These are phyloP conservation scores for Metallyticus violacea DNA, from an alignment of 2,888 invertebrate species.

Conservation along the genomic window DNA sequence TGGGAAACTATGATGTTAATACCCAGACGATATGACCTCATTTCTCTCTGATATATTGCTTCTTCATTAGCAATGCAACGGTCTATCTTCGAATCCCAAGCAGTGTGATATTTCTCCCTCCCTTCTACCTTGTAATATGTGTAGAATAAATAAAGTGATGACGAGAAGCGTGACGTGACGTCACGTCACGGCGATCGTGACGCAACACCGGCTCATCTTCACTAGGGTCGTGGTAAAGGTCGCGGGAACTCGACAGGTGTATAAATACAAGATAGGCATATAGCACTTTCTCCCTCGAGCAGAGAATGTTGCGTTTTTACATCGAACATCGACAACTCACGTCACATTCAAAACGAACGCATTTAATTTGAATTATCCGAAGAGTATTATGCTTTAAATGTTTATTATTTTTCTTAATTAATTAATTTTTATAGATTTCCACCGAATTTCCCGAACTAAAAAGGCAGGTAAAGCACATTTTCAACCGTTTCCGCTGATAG, in stretches of 20 bases:
- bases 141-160: background rate
- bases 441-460: too few relatives aligned
- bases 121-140: background rate
- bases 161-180: background rate
- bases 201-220: background rate
- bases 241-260: background rate
- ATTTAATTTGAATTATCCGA: too few relatives aligned
- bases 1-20: background rate
- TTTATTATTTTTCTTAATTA: too few relatives aligned
- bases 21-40: background rate
- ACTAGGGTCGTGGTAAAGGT: constrained; percentile 10
- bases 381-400: too few relatives aligned
- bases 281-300: background rate
- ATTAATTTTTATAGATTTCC: too few relatives aligned
- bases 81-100: background rate
- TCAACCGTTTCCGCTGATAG: too few relatives aligned
- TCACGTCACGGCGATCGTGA: background rate
- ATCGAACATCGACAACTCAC: too few relatives aligned
- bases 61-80: background rate
- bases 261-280: background rate
- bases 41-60: background rate
- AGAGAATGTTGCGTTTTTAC: too few relatives aligned
- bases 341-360: too few relatives aligned
- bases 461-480: too few relatives aligned
- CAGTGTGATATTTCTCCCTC: background rate